Evolutionary conservation across 2,797 vertebrate genomes (phyloP).

Genomic region (Labroides dimidiatus): DNA sequence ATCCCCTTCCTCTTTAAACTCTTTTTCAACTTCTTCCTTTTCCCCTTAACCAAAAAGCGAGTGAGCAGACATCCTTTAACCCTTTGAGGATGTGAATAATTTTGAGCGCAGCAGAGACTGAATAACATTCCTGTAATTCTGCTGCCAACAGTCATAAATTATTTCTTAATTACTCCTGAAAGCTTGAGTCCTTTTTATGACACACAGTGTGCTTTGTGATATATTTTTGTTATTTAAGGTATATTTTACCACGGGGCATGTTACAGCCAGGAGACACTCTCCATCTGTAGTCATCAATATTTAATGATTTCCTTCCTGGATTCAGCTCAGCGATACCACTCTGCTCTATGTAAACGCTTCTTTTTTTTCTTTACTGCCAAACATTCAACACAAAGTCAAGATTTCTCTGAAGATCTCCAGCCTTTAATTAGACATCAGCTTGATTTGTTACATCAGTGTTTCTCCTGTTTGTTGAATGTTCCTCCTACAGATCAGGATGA

Average conservation of each 20-base stretch:
- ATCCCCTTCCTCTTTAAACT: conserved; percentile 44
- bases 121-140: conserved; percentile 54
- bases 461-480: not conserved
- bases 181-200: conserved; percentile 28
- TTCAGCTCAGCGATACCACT: conserved; percentile 39
- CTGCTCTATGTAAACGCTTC: conserved; percentile 9
- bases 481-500: conserved; percentile 31
- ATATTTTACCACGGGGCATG: conserved; percentile 53
- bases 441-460: conserved; percentile 33
- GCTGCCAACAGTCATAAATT: conserved; percentile 56
- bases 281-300: conserved; percentile 74
- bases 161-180: conserved; percentile 37
- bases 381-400: conserved; percentile 25
- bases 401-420: conserved; percentile 14
- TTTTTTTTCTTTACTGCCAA: conserved; percentile 20
- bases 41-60: conserved; percentile 30
- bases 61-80: conserved; percentile 54
- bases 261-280: conserved; percentile 51
- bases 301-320: conserved; percentile 63
- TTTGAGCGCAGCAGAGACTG: conserved; percentile 54
- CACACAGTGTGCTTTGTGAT: conserved; percentile 24
- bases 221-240: conserved; percentile 29
- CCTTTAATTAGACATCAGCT: conserved; percentile 26
- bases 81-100: conserved; percentile 64
- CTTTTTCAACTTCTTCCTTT: conserved; percentile 44